phyloP scores from a whole-genome alignment of 2,888 invertebrate genomes.

The Apotomis capreana region DNA sequence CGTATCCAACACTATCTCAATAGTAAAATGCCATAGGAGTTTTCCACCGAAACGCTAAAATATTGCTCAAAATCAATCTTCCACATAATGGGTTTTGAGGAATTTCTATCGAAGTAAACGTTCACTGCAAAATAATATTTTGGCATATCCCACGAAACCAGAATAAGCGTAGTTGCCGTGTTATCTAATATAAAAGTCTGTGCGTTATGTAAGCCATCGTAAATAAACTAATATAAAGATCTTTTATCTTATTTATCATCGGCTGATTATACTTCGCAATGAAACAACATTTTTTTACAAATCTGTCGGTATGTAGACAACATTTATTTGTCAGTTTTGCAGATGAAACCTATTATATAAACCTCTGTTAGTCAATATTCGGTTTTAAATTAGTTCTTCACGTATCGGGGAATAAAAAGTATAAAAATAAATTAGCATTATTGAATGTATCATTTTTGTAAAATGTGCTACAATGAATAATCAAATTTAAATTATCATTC shows the following conservation, averaged over 20 bases:
- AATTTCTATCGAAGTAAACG: slow-evolving; percentile 41
- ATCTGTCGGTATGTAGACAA: background rate
- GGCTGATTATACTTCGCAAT: background rate
- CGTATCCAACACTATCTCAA: background rate
- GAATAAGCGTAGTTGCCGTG: slow-evolving; percentile 10
- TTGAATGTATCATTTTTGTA: background rate
- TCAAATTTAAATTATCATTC: slow-evolving; percentile 16
- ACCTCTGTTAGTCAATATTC: background rate
- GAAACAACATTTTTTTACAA: background rate
- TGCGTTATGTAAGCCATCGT: slow-evolving; percentile 12
- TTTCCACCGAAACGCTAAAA: slow-evolving; percentile 13
- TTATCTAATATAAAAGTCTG: slow-evolving; percentile 18
- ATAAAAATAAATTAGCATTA: background rate
- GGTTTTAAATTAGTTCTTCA: background rate
- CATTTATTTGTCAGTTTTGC: too few relatives aligned
- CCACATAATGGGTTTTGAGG: slow-evolving; percentile 40
- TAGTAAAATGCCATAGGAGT: background rate
- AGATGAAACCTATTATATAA: background rate
- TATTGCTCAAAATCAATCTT: slow-evolving; percentile 34
- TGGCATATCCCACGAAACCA: slow-evolving; percentile 40
- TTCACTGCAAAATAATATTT: slow-evolving; percentile 39
- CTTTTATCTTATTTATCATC: slow-evolving; percentile 2
- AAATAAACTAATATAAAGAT: background rate
- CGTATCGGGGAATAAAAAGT: background rate
- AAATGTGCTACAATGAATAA: slow-evolving; percentile 7